Evolutionary conservation across 2,113 vertebrate species (phyloP), one percentile per base, ranked within the genome.

Genomic region (Calidris pugnax): DNA sequence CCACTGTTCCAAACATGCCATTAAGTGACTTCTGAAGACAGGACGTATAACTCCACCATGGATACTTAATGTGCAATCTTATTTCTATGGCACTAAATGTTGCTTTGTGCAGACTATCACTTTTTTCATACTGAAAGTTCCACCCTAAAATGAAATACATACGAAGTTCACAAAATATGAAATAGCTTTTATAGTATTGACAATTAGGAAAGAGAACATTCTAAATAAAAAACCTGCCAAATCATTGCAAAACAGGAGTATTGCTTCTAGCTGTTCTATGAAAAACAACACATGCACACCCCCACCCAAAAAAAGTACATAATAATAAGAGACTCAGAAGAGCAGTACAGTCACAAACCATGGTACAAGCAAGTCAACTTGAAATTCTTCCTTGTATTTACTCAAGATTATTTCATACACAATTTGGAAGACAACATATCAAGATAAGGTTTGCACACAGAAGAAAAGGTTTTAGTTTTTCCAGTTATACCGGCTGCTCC

Each of bases 401-500:
- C 93, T 75, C 74, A 75, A 95, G 91, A 89, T 82, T 87, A 85
- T 89, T 91, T 89, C 35, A 76, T 16, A 64, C 5, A 35, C 24
- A 57, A 12, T 80, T 83, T 69, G 41, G 90, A 90, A 97, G 85
- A 43, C 71, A 91, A 85, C 57, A 57, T 76, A 91, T 80, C 93
- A 91, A 95, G 94, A 81, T 91, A 95, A 94, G 71, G 63, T 53
- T 59, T 89, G 74, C 74, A 91, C 39, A 62, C 62, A 82, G 76
- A 91, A 82, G 43, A 86, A 89, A 85, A 13, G 4, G 24, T 13
- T 95, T 97, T 64, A 60, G 91, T 85, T 96, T 95, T 97, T 96
- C 96, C 94, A 96, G 95, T 96, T 89, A 87, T 79, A 96, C 96
- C 28, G 4, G 91, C 93, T 96, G 81, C 69, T 91, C 87, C 53